Conservation (phyloP, 2,888 invertebrate species). For the Tricholauxania praeusta region DNA sequence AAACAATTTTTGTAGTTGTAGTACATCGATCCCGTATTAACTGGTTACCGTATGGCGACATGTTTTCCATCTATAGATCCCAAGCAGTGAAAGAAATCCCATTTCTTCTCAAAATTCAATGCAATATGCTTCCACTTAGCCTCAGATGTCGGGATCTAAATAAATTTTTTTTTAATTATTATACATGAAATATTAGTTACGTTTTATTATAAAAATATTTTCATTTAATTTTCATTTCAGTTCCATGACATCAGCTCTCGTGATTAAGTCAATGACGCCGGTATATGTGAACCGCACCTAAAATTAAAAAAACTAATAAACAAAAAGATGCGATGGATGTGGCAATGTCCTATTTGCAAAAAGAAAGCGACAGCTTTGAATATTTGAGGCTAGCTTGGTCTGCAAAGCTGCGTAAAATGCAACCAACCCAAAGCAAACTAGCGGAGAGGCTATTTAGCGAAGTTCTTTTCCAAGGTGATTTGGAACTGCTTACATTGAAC, state of each 20-base stretch:
- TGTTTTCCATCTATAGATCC: too few relatives aligned
- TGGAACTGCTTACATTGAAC: slow-evolving; percentile 29
- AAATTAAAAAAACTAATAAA: slow-evolving; percentile 20
- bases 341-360: slow-evolving; percentile 2
- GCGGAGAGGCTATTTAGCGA: slow-evolving; percentile 29
- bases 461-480: slow-evolving; percentile 33
- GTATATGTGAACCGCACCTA: background rate
- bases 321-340: background rate
- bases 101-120: too few relatives aligned
- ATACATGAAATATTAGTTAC: background rate
- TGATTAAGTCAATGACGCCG: background rate
- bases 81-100: too few relatives aligned
- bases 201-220: background rate
- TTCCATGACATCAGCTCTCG: too few relatives aligned
- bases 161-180: too few relatives aligned
- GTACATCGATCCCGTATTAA: too few relatives aligned
- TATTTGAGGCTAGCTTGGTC: slow-evolving; percentile 29
- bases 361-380: background rate
- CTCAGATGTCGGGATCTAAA: background rate
- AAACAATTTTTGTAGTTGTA: too few relatives aligned
- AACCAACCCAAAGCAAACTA: slow-evolving; percentile 29
- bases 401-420: slow-evolving; percentile 33
- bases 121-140: too few relatives aligned
- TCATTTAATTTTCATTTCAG: background rate
- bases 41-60: too few relatives aligned